Evolutionary conservation across 2,113 vertebrate species (phyloP), one percentile per base, ranked within the genome.

Genomic region (Hystrix cristata): DNA sequence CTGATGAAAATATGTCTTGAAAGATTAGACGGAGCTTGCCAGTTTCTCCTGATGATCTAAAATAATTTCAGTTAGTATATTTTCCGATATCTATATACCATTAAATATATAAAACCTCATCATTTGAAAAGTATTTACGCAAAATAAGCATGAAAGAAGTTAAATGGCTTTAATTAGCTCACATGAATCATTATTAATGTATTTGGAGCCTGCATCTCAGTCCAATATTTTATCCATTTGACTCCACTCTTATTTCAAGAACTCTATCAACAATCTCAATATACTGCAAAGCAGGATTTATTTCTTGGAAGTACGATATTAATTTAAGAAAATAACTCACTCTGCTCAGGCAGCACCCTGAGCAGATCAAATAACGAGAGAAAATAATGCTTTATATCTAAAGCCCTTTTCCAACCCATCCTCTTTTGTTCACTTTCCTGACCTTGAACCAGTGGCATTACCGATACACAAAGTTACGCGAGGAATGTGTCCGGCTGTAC

Each of bases 351-450:
- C n/a, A 87, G 92, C 38, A 38, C 38, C 38, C 38, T 38, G 38
- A 85, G 81, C 59, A 38, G 51, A 95, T 91, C 81, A 92, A 95
- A 92, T 92, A 72, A 95, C 60, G 64, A 74, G 55, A 84, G 53
- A 97, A 97, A 96, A 95, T 86, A 76, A 82, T 79, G 67, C 92
- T 92, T 94, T 79, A 48, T 90, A 86, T 95, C 85, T 95, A 94
- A 97, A 88, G 72, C 16, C 34, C 60, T 95, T 96, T 93, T 94
- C 92, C 38, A 91, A 34, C 34, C 76, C 62, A 19, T 27, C 4
- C 18, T 88, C 90, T 93, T 88, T 95, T 97, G 91, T 97, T 97
- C 95, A n/a, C 55, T 94, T 86, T 94, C 64, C 76, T 95, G 83
- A 95, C 95, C 65, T 90, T 86, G 81, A 98, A 92, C 90, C 95